phyloP scores from a whole-genome alignment of 92 coral and sea anemone genomes.

The Epizoanthus illoricatus region DNA sequence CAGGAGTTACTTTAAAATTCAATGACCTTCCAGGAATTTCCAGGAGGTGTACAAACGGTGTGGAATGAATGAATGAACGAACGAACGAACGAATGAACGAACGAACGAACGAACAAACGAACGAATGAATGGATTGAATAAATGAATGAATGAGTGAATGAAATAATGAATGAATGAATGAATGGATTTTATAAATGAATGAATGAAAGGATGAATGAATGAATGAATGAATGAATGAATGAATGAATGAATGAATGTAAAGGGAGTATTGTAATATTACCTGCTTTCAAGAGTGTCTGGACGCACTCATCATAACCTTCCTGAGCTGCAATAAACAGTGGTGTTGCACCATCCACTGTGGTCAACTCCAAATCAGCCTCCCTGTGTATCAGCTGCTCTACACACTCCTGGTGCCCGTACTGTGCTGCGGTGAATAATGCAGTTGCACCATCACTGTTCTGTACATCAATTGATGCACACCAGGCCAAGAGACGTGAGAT shows the following conservation, averaged over 20 bases:
- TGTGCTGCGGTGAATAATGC: constrained; percentile 73
- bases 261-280: constrained; percentile 17
- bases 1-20: too few relatives aligned
- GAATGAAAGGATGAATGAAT: too few relatives aligned
- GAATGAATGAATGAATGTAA: background rate
- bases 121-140: too few relatives aligned
- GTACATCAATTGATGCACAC: constrained; percentile 54
- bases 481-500: constrained; percentile 44
- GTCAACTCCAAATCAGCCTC: constrained; percentile 51
- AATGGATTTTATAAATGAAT: background rate
- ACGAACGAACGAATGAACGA: too few relatives aligned
- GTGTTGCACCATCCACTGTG: constrained; percentile 67
- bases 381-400: constrained; percentile 49
- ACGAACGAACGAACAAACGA: too few relatives aligned
- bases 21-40: too few relatives aligned
- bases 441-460: constrained; percentile 79
- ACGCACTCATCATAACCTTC: constrained; percentile 66
- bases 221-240: too few relatives aligned
- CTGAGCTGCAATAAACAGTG: constrained; percentile 78
- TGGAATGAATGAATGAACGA: background rate
- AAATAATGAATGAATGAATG: too few relatives aligned
- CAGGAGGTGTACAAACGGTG: too few relatives aligned
- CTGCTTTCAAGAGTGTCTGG: constrained; percentile 57
- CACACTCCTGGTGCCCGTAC: constrained; percentile 63
- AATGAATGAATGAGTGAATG: background rate